A percentile compares a stretch with the other conserved stretches of the same genome.
Conservation (phyloP, 2,113 vertebrate genomes). For the Heliornis fulica region DNA sequence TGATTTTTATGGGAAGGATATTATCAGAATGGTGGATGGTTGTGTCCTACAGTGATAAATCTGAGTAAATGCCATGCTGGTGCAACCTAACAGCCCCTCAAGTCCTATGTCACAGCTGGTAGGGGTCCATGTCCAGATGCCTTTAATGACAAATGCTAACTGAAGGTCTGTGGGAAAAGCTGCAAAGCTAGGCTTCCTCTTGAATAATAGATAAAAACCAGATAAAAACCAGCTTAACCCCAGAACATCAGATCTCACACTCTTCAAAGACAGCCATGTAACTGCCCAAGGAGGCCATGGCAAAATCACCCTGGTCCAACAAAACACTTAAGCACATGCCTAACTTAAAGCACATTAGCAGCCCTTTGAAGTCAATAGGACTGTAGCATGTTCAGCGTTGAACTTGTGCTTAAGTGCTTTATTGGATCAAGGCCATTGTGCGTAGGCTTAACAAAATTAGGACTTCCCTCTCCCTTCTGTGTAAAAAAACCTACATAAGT, state of each 20-base stretch:
- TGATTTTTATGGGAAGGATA: neutral
- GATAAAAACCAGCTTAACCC: neutral
- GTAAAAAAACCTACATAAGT: neutral
- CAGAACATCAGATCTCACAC: neutral
- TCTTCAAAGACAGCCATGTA: neutral
- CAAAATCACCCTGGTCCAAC: neutral
- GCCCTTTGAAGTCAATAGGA: neutral
- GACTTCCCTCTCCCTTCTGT: neutral
- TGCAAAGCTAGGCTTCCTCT: neutral
- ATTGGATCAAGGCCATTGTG: neutral
- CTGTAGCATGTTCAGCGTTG: neutral
- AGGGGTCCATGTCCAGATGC: neutral
- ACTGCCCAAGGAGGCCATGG: neutral
- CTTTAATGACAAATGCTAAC: neutral
- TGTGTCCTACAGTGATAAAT: neutral
- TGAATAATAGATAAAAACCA: no score
- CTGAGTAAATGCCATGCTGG: neutral
- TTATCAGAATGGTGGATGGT: neutral
- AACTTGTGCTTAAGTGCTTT: constrained; percentile 4
- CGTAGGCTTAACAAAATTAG: neutral
- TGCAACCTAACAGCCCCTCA: neutral
- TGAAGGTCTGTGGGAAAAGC: neutral
- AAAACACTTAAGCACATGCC: neutral
- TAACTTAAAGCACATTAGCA: neutral
- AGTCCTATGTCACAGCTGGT: neutral